phyloP scores from a whole-genome alignment of 2,797 vertebrate genomes.

The Tolypeutes matacus region DNA sequence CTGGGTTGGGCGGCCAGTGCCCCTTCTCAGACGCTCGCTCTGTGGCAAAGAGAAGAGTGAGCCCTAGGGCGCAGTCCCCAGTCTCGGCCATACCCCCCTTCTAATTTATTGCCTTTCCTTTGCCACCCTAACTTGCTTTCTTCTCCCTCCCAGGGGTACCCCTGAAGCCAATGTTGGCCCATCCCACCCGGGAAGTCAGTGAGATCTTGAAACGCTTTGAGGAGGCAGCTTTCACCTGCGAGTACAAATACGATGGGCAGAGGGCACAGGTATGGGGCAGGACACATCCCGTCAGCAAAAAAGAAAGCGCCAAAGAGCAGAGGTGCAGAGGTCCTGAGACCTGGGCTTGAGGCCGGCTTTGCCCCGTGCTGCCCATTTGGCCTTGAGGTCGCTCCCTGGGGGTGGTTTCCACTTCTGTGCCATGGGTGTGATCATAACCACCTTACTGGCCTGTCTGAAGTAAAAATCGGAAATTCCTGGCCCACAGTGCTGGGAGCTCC shows the following conservation, averaged over 20 bases:
- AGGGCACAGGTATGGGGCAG: constrained; percentile 92
- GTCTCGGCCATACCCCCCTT: fast-evolving
- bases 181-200: constrained; percentile 93
- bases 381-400: fast-evolving
- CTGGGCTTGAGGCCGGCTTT: fast-evolving
- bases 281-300: fast-evolving
- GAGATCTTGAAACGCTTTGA: constrained; percentile 96
- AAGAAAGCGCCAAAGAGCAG: fast-evolving
- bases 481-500: background rate
- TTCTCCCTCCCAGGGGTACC: constrained; percentile 89
- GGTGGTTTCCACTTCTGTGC: fast-evolving
- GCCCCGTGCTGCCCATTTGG: fast-evolving
- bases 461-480: background rate
- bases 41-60: background rate
- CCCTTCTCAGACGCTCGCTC: background rate
- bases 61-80: background rate
- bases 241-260: constrained; percentile 97
- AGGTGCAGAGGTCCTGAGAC: fast-evolving
- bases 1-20: background rate
- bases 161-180: constrained; percentile 95
- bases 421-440: fast-evolving
- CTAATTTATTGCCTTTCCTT: fast-evolving
- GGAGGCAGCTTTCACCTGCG: constrained; percentile 94
- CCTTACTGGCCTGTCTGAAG: background rate
- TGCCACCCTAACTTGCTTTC: background rate